Base-by-base conservation (phyloP, 2,888 invertebrate species). In the Leucania comma region DNA sequence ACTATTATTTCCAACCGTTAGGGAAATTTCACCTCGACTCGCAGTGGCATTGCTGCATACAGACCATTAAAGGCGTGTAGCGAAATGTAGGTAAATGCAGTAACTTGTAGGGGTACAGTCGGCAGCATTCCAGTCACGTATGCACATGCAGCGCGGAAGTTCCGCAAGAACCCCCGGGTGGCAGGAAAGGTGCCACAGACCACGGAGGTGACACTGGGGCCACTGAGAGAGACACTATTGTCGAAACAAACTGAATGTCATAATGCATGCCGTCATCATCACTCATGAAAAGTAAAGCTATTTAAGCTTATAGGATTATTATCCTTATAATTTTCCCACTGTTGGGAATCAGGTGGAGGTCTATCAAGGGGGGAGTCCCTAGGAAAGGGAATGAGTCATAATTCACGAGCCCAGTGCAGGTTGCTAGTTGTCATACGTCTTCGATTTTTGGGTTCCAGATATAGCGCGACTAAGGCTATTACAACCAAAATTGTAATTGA, bases 41-140 rank as follows among this genome's bases (percentile, higher is more conserved):
- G 26, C 26, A 51, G 35, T 24, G 35, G 26, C 32, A 48, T 35
- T 29, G 35, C 22, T 29, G 68, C 67, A 56, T 56, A 26, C 38
- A 75, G 66, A 68, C 61, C 61, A 77, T 80, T 81, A 72, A 72
- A 66, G 26, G 14, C 32, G 62, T 62, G 72, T 76, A 74, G n/a
- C 48, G 20, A 67, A 68, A 74, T 75, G 67, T 78, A 78, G 78
- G 69, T 78, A 84, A 84, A 82, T 82, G 72, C 76, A 75, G 71
- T 72, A 71, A 78, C 67, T 83, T 80, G 72, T 70, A 80, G n/a
- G 17, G 58, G 71, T 68, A 61, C 66, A 80, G 58, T 68, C 71
- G 50, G 50, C 53, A 51, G 22, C 35, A 83, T 82, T 82, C 82
- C 6, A 22, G 68, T 68, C 83, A 83, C 83, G 83, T 84, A 51